phyloP scores from a whole-genome alignment of 1,140 invertebrate species.

The Asobara japonica region DNA sequence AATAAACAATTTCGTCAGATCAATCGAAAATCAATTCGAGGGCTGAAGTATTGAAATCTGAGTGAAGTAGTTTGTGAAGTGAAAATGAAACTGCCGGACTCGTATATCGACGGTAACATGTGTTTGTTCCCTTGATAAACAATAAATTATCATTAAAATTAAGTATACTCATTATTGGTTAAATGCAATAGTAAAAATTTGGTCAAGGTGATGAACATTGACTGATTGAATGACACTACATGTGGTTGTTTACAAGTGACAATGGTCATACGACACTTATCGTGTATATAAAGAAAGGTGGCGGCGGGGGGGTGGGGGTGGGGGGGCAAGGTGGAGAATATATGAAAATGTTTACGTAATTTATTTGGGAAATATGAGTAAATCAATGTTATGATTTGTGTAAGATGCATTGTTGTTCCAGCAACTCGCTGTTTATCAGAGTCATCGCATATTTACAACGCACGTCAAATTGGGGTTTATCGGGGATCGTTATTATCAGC shows the following conservation, averaged over 20 bases:
- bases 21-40: too few relatives aligned
- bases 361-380: not conserved
- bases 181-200: not conserved
- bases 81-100: not conserved
- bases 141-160: not conserved
- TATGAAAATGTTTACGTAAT: not conserved
- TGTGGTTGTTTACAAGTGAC: not conserved
- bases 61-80: too few relatives aligned
- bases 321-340: too few relatives aligned
- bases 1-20: too few relatives aligned
- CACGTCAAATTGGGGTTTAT: slow-evolving; percentile 19
- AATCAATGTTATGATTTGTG: slow-evolving; percentile 60
- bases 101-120: not conserved
- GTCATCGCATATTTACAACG: slow-evolving; percentile 36
- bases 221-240: not conserved
- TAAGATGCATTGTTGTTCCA: slow-evolving; percentile 53
- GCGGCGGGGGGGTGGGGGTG: too few relatives aligned
- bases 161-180: not conserved
- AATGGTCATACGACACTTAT: not conserved
- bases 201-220: not conserved
- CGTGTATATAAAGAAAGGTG: not conserved
- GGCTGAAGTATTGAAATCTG: too few relatives aligned
- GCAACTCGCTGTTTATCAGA: slow-evolving; percentile 44
- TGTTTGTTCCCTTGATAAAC: not conserved
- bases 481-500: slow-evolving; percentile 15